Percentiles rank a stretch among this genome's conserved stretches.
These are phyloP conservation scores for Caenorhabditis virilis DNA, from an alignment of 2,888 invertebrate genomes.

Conservation along the genomic window DNA sequence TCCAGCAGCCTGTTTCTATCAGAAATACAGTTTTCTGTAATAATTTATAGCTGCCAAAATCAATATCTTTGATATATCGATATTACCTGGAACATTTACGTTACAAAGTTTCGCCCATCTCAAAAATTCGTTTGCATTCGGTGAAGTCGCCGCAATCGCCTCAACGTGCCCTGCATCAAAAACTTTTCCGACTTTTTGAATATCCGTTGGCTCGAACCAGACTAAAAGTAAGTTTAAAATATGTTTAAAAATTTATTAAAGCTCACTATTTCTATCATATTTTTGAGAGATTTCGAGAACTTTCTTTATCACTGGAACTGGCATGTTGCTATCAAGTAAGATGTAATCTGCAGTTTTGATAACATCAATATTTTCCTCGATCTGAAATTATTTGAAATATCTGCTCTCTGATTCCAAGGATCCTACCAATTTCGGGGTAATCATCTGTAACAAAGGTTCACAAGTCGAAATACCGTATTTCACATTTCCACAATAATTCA, in stretches of 20 bases:
- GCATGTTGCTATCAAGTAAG: constrained; percentile 84
- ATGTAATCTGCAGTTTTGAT: constrained; percentile 78
- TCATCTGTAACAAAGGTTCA: constrained; percentile 37
- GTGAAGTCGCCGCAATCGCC: constrained; percentile 44
- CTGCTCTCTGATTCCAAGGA: not conserved
- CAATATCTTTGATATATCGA: too few relatives aligned
- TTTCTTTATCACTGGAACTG: constrained; percentile 75
- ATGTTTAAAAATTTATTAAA: not conserved
- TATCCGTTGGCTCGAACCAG: constrained; percentile 72
- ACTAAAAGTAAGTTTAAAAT: constrained; percentile 66
- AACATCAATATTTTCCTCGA: constrained; percentile 74
- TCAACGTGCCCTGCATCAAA: constrained; percentile 55
- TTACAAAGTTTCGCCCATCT: constrained; percentile 28
- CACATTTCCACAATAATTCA: constrained; percentile 57
- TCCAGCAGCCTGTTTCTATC: constrained; percentile 6
- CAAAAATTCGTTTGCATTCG: constrained; percentile 53
- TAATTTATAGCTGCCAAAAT: too few relatives aligned
- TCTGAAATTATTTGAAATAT: constrained; percentile 70
- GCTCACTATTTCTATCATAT: constrained; percentile 33
- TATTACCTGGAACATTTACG: not conserved
- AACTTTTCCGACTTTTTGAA: constrained; percentile 69
- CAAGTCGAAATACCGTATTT: constrained; percentile 51
- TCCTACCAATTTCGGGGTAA: constrained; percentile 50
- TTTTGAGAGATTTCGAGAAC: constrained; percentile 46
- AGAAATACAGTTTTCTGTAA: not conserved